Base-by-base conservation (phyloP, 2,113 vertebrate genomes). In the Carettochelys insculpta region DNA sequence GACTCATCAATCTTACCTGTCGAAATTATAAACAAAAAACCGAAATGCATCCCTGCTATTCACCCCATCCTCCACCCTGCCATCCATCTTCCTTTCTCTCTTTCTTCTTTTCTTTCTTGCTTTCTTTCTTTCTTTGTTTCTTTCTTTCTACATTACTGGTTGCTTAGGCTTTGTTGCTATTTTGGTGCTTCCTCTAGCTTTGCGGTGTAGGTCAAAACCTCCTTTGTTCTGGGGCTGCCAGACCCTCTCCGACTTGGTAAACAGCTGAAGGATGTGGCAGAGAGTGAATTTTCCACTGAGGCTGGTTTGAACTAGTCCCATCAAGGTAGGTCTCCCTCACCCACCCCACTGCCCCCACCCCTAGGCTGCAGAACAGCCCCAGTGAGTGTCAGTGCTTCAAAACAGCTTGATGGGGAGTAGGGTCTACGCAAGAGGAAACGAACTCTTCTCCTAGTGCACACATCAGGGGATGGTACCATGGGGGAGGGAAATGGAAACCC, bases 231-330 rank as follows among this genome's bases (percentile, higher is more conserved):
- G 93, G 87, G 92, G 95, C 94, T 85, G 85, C 93, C 89, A 77
- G 95, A 92, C 87, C 95, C 77, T 89, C 86, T 85, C 87, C 68
- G 76, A 73, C 76, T 92, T 73, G 22, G 97, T 97, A 97, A 98
- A 96, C 96, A 98, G 97, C 97, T 96, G 97, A 94, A 97, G 97
- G 97, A 97, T 97, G 97, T 97, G 97, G 97, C 52, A 75, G 90
- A 78, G 75, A 86, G 75, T 78, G 77, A 95, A 97, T 95, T 97
- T 98, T 98, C 97, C 97, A 97, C 80, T 95, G 92, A 79, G 93
- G 91, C 34, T 11, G 25, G 88, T 90, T 94, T 93, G 92, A 95
- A 89, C 86, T 76, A 19, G 10, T 71, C 78, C 61, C 84, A 78
- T 76, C 89, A n/a, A 29, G 48, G 11, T 3, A 89, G 93, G 95